phyloP scores from a whole-genome alignment of 2,797 vertebrate genomes.

The Lithobates pipiens region DNA sequence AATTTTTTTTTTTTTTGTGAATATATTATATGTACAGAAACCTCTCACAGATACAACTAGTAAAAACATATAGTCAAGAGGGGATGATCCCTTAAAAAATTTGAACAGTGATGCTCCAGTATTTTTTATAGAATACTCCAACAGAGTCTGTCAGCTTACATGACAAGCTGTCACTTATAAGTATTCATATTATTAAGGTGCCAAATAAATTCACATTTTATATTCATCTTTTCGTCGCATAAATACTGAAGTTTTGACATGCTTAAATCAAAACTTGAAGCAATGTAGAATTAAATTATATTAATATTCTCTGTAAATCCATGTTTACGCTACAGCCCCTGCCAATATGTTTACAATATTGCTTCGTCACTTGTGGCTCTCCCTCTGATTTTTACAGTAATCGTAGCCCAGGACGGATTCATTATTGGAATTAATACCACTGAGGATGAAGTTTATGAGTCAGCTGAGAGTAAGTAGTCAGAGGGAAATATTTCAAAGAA shows the following conservation, averaged over 20 bases:
- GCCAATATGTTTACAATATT: slow-evolving; percentile 55
- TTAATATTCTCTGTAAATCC: slow-evolving; percentile 59
- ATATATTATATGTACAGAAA: slow-evolving; percentile 8
- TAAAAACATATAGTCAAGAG: slow-evolving; percentile 14
- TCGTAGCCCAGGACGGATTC: slow-evolving; percentile 45
- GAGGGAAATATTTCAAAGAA: slow-evolving; percentile 40
- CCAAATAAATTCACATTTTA: slow-evolving; percentile 58
- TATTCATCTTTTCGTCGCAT: slow-evolving; percentile 56
- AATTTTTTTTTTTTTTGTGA: background rate
- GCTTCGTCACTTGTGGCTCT: slow-evolving; percentile 46
- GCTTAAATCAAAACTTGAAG: slow-evolving; percentile 59
- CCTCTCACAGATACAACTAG: background rate
- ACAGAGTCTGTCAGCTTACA: slow-evolving; percentile 49
- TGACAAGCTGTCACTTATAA: slow-evolving; percentile 61
- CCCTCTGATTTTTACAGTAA: slow-evolving; percentile 44
- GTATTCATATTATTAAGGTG: slow-evolving; percentile 61
- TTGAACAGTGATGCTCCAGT: slow-evolving; percentile 30
- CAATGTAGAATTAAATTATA: slow-evolving; percentile 61
- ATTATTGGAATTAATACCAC: slow-evolving; percentile 48
- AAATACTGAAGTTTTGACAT: slow-evolving; percentile 61
- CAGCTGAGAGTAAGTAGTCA: slow-evolving; percentile 30
- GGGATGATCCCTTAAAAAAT: slow-evolving; percentile 31
- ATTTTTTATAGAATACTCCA: slow-evolving; percentile 49
- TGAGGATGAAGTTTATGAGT: slow-evolving; percentile 49
- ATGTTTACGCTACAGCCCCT: slow-evolving; percentile 46